Evolutionary conservation across 1,140 invertebrate species (phyloP).

Genomic region (Proctacanthus coquilletti): DNA sequence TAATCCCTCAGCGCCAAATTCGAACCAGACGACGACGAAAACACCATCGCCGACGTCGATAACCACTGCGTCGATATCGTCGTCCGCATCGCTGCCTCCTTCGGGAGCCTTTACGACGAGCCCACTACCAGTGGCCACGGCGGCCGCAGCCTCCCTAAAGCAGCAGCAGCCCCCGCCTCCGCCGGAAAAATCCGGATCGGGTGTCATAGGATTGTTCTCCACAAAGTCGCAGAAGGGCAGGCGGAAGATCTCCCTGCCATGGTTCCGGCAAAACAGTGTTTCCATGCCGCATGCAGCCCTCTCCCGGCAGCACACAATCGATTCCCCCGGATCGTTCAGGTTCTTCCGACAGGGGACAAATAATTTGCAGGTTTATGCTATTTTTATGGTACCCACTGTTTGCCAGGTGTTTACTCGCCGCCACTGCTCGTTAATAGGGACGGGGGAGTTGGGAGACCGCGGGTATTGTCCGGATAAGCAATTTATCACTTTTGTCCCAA

Average conservation of each 20-base stretch:
- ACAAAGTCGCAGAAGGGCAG: slow-evolving; percentile 47
- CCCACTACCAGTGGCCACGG: slow-evolving; percentile 21
- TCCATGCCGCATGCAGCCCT: slow-evolving; percentile 49
- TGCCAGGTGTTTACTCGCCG: too few relatives aligned
- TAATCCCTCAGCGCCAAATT: too few relatives aligned
- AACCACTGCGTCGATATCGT: neutral
- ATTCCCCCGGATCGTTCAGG: slow-evolving; percentile 66
- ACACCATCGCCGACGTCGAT: neutral
- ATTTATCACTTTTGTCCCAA: too few relatives aligned
- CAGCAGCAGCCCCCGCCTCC: slow-evolving; percentile 4
- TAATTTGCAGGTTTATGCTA: neutral
- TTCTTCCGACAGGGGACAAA: slow-evolving; percentile 24
- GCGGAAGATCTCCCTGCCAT: slow-evolving; percentile 74
- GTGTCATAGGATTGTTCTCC: too few relatives aligned
- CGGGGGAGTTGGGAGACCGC: too few relatives aligned
- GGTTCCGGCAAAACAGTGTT: slow-evolving; percentile 68
- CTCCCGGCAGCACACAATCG: slow-evolving; percentile 74
- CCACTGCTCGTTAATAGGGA: too few relatives aligned
- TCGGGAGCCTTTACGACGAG: slow-evolving; percentile 6
- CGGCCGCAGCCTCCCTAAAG: too few relatives aligned
- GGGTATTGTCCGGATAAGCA: too few relatives aligned
- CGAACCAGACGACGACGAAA: slow-evolving; percentile 10
- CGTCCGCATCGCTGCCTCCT: slow-evolving; percentile 2
- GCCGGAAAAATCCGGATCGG: slow-evolving; percentile 1
- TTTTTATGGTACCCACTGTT: neutral